These are phyloP conservation scores for cattle (Bos taurus) DNA, from an alignment of 2,113 vertebrate genomes.

Conservation along the genomic window DNA sequence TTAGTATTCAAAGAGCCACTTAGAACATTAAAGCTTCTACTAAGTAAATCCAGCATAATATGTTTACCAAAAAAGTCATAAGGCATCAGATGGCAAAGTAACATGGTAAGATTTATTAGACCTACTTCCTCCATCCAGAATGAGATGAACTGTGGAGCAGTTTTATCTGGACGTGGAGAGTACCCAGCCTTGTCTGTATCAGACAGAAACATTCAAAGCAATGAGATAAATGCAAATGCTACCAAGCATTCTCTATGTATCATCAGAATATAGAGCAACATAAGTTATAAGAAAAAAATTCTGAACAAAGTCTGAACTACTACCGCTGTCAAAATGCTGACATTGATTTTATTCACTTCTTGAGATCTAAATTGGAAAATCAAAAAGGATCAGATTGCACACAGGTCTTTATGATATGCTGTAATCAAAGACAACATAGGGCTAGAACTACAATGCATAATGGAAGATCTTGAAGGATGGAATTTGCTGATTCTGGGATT, in stretches of 20 bases:
- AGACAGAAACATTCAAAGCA: slow-evolving; percentile 57
- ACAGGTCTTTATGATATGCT: slow-evolving; percentile 53
- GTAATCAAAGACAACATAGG: slow-evolving; percentile 57
- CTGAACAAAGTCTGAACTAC: slow-evolving; percentile 48
- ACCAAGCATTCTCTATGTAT: slow-evolving; percentile 47
- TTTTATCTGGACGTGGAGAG: slow-evolving; percentile 52
- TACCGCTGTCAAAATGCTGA: slow-evolving; percentile 34
- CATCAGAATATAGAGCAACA: slow-evolving; percentile 12
- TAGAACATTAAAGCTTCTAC: slow-evolving; percentile 51
- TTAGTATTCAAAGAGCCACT: slow-evolving; percentile 55
- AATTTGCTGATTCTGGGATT: slow-evolving; percentile 39
- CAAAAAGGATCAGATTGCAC: slow-evolving; percentile 50
- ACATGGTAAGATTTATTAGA: slow-evolving; percentile 59
- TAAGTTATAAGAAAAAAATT: slow-evolving; percentile 25
- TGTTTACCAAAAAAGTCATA: slow-evolving; percentile 33
- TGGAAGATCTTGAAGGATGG: slow-evolving; percentile 14
- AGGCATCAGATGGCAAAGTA: slow-evolving; percentile 63
- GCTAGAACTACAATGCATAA: not conserved
- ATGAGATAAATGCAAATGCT: slow-evolving; percentile 57
- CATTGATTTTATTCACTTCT: slow-evolving; percentile 57
- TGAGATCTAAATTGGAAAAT: slow-evolving; percentile 62
- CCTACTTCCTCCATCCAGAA: slow-evolving; percentile 5
- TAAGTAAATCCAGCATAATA: slow-evolving; percentile 43
- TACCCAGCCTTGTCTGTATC: slow-evolving; percentile 39
- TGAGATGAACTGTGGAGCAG: slow-evolving; percentile 16